Base-by-base conservation (phyloP, 2,888 invertebrate species). In the Amphimallon solstitiale region DNA sequence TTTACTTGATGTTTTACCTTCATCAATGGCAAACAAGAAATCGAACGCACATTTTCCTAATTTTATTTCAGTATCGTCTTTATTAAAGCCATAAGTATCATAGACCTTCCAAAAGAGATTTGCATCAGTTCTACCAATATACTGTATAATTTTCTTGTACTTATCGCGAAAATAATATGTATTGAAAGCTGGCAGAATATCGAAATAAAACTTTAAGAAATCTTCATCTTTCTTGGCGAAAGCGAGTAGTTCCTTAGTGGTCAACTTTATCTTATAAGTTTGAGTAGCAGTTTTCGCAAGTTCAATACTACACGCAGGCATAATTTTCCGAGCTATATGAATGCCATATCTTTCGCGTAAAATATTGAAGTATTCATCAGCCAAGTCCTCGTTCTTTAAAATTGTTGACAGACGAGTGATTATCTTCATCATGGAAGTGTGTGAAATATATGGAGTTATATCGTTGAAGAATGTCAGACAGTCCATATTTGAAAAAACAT, bases 381-480 rank as follows among this genome's bases (percentile, higher is more conserved):
- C 70, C 4, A 34, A 9, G 12, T 62, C 23, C 15, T 63, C 65
- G 14, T 62, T 37, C 4, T 29, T 43, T n/a, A 67, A 56, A 17
- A 14, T 12, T 5, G 34, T 46, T 2, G 59, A 19, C 29, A 68
- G 37, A 6, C 62, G 52, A 9, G 35, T 59, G 23, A 70, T 60
- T 14, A 68, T 43, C 38, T 35, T 61, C 19, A 54, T 59, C 2
- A 68, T 21, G 4, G 66, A 35, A n/a, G 62, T 46, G 17, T 45
- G 63, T 1, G 70, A 68, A 9, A 65, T 34, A 7, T 67, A 46
- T 6, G 68, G 66, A 38, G 63, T 64, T 6, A 70, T 15, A n/a
- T 60, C 59, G 34, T 59, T 49, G 2, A 67, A 23, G 9, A 67
- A 62, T 17, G 10, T 34, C 2, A 54, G 45, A 3, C 43, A 23